These are phyloP conservation scores for Apamea crenata DNA, from an alignment of 2,888 invertebrate genomes.

Conservation along the genomic window DNA sequence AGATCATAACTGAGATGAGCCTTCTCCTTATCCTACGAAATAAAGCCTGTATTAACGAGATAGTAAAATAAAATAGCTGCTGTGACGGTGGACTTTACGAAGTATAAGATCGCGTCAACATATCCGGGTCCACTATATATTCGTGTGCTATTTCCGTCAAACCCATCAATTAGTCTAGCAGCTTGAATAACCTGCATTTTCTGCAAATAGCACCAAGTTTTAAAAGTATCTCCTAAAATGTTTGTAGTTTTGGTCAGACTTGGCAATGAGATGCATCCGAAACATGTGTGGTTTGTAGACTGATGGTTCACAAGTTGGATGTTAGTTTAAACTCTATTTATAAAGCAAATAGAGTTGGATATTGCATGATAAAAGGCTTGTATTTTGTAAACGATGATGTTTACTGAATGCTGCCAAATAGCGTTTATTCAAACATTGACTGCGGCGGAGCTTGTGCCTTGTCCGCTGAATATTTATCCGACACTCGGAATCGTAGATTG, in stretches of 20 bases:
- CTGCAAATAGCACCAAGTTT: not conserved
- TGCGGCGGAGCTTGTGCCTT: constrained; percentile 41
- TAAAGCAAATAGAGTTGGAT: not conserved
- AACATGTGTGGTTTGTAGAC: constrained; percentile 24
- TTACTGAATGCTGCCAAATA: constrained; percentile 22
- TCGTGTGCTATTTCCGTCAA: too few relatives aligned
- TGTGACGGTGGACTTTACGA: not conserved
- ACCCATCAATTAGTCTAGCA: too few relatives aligned
- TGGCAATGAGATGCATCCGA: not conserved
- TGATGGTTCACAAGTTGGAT: not conserved
- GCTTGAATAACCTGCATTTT: not conserved
- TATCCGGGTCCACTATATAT: too few relatives aligned
- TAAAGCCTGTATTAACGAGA: not conserved
- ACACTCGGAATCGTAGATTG: constrained; percentile 25
- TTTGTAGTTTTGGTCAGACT: not conserved
- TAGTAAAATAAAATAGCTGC: not conserved
- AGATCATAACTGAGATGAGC: not conserved
- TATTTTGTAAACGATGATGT: constrained; percentile 7
- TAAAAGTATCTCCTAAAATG: not conserved
- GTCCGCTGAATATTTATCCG: constrained; percentile 45
- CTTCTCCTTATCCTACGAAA: not conserved
- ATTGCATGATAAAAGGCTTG: not conserved
- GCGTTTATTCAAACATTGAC: constrained; percentile 38
- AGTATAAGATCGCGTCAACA: too few relatives aligned
- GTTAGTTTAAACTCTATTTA: not conserved